Base-by-base conservation (phyloP, 2,797 vertebrate genomes). In the Cossypha heuglini region DNA sequence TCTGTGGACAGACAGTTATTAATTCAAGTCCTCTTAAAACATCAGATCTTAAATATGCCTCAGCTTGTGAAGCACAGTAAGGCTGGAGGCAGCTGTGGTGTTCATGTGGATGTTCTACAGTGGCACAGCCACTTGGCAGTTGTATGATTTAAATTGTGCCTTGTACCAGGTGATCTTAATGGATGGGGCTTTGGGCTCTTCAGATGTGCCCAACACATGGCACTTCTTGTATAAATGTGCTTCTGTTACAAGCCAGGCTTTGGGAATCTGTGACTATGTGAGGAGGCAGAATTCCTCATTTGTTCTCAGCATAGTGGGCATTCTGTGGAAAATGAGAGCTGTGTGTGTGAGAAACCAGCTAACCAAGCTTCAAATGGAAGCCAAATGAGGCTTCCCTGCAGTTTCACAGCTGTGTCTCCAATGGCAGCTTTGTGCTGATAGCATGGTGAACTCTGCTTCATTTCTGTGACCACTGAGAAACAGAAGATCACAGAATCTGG, bases 281-380 rank as follows among this genome's bases (percentile, higher is more conserved):
- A 88, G 66, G 51, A 91, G 61, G 48, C 72, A 93, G 69, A 96
- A 96, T 91, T 96, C 89, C 73, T 88, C 71, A 86, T 95, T 96
- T 96, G 79, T 91, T 95, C 85, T 88, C 51, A 35, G 55, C 24
- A 13, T 95, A 86, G 82, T 88, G 79, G 69, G 76, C 87, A 80
- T 92, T 95, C 86, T 93, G 68, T 71, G 76, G 92, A 88, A 96
- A 96, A 93, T 78, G 68, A 92, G 88, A 88, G 72, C 89, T 78
- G 40, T 66, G 37, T 73, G 68, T 77, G 26, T 86, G 89, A 95
- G 93, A 94, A 88, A 88, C 87, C 79, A 94, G 82, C 89, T 93
- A 95, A 89, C 79, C 76, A 91, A 93, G 75, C 85, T 96, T 96
- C 94, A 94, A 91, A 96, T 94, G 93, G 87, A 93, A 96, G 94